phyloP scores from a whole-genome alignment of 2,797 vertebrate species.

The Eulemur coronatus region DNA sequence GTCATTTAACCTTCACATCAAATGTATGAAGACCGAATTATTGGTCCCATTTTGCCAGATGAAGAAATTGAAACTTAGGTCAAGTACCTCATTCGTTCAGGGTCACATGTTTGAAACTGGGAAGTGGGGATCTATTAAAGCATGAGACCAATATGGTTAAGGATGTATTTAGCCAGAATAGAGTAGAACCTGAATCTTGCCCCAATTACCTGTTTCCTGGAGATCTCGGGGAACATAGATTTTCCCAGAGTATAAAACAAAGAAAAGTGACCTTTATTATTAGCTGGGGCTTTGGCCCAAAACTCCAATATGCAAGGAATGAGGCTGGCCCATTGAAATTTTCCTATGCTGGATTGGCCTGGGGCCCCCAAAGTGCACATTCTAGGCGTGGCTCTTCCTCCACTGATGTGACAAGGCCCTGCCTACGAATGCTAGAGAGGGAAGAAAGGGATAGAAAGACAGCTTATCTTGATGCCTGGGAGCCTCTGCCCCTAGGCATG shows the following conservation, averaged over 20 bases:
- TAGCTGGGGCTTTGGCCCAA: background rate
- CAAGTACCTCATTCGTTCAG: slow-evolving; percentile 19
- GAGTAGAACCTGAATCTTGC: background rate
- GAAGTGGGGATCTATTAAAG: background rate
- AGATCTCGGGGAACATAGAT: background rate
- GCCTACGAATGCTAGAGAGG: background rate
- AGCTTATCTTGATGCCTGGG: background rate
- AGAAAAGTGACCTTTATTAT: background rate
- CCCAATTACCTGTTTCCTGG: background rate
- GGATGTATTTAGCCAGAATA: background rate
- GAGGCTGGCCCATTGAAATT: background rate
- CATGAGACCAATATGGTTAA: background rate
- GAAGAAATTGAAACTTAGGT: slow-evolving; percentile 43
- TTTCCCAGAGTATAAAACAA: background rate
- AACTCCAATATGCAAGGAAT: background rate
- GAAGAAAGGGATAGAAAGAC: background rate
- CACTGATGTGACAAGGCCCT: background rate
- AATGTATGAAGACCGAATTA: slow-evolving; percentile 1
- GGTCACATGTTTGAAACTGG: background rate
- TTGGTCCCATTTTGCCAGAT: background rate
- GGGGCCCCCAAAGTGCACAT: background rate
- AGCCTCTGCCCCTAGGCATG: background rate
- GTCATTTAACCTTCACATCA: slow-evolving; percentile 35
- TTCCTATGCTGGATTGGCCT: background rate
- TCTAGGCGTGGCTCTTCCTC: background rate